Evolutionary conservation across 2,797 vertebrate genomes (phyloP).

Genomic region (Toxotes lorentzi): DNA sequence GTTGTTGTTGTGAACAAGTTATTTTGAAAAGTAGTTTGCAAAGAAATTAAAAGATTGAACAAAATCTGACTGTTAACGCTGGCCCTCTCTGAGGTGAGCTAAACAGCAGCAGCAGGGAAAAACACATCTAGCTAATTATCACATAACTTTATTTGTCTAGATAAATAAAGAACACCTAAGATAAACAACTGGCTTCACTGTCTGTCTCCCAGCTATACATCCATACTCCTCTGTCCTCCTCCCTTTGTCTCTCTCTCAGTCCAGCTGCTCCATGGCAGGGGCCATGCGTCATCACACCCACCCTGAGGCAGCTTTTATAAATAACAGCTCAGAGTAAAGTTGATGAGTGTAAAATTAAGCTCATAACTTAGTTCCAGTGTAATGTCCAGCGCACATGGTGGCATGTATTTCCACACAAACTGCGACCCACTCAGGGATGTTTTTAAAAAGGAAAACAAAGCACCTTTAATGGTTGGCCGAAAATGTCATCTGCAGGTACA

Average conservation of each 20-base stretch:
- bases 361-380: conserved; percentile 32
- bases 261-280: conserved; percentile 60
- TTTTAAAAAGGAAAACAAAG: background rate
- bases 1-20: background rate
- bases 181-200: conserved; percentile 34
- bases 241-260: conserved; percentile 22
- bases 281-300: conserved; percentile 48
- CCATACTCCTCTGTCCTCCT: conserved; percentile 1
- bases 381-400: background rate
- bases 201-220: conserved; percentile 3
- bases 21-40: background rate
- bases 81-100: background rate
- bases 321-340: conserved; percentile 60
- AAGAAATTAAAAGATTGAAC: background rate
- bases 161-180: conserved; percentile 29
- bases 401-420: conserved; percentile 28
- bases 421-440: conserved; percentile 1
- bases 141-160: conserved; percentile 26
- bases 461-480: background rate
- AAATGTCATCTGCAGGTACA: background rate
- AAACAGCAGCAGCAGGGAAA: background rate
- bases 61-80: background rate
- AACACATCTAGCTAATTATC: background rate
- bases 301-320: conserved; percentile 65
- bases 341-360: conserved; percentile 53